These are phyloP conservation scores for Pholis gunnellus DNA, from an alignment of 2,113 vertebrate species.

Conservation along the genomic window DNA sequence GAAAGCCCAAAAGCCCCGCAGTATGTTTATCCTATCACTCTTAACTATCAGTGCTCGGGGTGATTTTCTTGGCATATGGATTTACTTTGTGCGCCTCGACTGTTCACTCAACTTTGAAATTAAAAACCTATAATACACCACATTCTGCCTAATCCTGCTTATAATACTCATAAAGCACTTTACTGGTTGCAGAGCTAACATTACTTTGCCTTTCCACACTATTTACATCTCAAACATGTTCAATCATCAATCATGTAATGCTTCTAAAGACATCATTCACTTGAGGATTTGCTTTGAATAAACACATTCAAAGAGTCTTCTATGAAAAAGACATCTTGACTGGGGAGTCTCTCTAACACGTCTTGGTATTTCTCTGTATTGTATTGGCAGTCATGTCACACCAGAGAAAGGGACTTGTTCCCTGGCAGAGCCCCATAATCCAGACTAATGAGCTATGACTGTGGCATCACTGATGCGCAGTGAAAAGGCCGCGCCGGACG, in stretches of 20 bases:
- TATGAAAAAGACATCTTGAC: slow-evolving; percentile 13
- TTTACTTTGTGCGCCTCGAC: slow-evolving; percentile 36
- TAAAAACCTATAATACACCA: slow-evolving; percentile 36
- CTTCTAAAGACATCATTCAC: background rate
- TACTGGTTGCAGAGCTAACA: background rate
- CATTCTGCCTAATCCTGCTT: slow-evolving; percentile 16
- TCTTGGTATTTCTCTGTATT: slow-evolving; percentile 8
- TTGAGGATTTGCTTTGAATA: background rate
- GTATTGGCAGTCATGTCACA: slow-evolving; percentile 43
- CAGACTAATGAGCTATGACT: slow-evolving; percentile 66
- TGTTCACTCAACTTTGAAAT: slow-evolving; percentile 59
- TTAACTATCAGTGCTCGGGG: background rate
- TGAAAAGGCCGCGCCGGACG: slow-evolving; percentile 24
- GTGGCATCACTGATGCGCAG: slow-evolving; percentile 39
- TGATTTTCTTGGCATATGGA: slow-evolving; percentile 36
- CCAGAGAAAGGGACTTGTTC: slow-evolving; percentile 34
- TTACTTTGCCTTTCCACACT: background rate
- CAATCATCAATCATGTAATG: background rate
- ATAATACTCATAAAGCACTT: slow-evolving; percentile 6
- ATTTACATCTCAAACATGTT: background rate
- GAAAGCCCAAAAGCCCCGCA: background rate
- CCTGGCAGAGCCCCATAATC: slow-evolving; percentile 52
- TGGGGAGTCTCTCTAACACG: background rate
- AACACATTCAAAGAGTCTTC: slow-evolving; percentile 10
- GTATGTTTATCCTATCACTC: background rate